Conservation (phyloP, 2,113 vertebrate genomes). For the Boleophthalmus pectinirostris region DNA sequence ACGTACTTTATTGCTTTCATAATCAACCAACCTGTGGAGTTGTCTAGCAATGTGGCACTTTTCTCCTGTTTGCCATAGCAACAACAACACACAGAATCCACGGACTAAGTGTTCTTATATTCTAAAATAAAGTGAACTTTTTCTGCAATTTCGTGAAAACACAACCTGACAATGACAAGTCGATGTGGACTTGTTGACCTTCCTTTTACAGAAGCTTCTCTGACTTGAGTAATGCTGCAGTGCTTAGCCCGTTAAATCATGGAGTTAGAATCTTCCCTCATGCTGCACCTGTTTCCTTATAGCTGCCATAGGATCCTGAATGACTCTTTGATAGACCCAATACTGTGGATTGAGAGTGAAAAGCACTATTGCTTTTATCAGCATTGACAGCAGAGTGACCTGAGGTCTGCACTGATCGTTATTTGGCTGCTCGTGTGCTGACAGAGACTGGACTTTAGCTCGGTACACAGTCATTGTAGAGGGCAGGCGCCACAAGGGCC, state of each 20-base stretch:
- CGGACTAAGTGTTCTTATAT: background rate
- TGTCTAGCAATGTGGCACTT: slow-evolving; percentile 38
- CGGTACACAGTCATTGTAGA: slow-evolving; percentile 16
- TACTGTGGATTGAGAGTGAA: slow-evolving; percentile 1
- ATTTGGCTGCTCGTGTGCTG: slow-evolving; percentile 52
- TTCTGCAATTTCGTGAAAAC: slow-evolving; percentile 17
- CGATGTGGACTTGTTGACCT: slow-evolving; percentile 32
- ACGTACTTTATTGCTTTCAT: slow-evolving; percentile 32
- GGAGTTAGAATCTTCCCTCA: background rate
- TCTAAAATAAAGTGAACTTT: background rate
- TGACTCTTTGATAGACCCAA: background rate
- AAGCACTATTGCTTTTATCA: slow-evolving; percentile 37
- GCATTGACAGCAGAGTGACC: slow-evolving; percentile 31
- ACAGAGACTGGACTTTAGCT: slow-evolving; percentile 30
- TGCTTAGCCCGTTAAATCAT: slow-evolving; percentile 1
- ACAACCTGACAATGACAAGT: slow-evolving; percentile 38
- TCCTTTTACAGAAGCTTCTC: slow-evolving; percentile 20
- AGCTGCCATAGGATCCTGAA: background rate
- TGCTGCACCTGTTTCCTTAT: background rate
- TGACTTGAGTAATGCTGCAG: slow-evolving; percentile 2
- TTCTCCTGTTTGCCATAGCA: slow-evolving; percentile 44
- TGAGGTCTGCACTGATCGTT: slow-evolving; percentile 44
- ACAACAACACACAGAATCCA: slow-evolving; percentile 15
- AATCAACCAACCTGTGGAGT: slow-evolving; percentile 47
- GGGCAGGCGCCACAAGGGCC: slow-evolving; percentile 36